phyloP scores from a whole-genome alignment of 2,888 invertebrate genomes.

The Crepidodera aurea region DNA sequence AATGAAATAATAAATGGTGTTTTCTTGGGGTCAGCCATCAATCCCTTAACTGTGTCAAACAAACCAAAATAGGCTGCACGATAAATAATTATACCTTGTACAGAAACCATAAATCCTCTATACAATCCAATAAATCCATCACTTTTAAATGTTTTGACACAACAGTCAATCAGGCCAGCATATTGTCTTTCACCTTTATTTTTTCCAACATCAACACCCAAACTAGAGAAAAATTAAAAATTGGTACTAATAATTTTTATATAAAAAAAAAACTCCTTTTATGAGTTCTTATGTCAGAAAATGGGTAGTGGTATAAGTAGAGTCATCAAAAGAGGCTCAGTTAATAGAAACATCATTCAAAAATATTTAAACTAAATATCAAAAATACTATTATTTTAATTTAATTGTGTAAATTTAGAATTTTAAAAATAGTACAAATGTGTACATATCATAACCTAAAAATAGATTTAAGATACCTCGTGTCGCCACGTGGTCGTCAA shows the following conservation, averaged over 20 bases:
- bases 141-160: constrained; percentile 64
- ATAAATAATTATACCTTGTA: constrained; percentile 74
- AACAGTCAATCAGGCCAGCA: constrained; percentile 69
- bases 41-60: constrained; percentile 70
- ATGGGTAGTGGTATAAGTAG: constrained; percentile 44
- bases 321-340: constrained; percentile 49
- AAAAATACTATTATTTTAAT: not conserved
- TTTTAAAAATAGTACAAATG: no score
- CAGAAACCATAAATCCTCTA: constrained; percentile 72
- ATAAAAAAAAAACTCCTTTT: not conserved
- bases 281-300: constrained; percentile 35
- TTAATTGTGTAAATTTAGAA: not conserved
- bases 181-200: constrained; percentile 60
- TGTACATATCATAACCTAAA: no score
- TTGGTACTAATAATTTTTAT: constrained; percentile 9
- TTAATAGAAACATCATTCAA: constrained; percentile 39
- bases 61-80: constrained; percentile 73
- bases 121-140: constrained; percentile 71
- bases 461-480: no score
- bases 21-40: constrained; percentile 71
- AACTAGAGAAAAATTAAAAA: constrained; percentile 38
- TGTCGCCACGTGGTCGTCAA: no score
- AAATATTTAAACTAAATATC: not conserved
- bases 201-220: constrained; percentile 55
- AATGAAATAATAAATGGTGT: constrained; percentile 68